Percentiles rank a stretch among this genome's conserved stretches.
phyloP scores from a whole-genome alignment of 2,797 vertebrate genomes.

The Acrossocheilus fasciatus region DNA sequence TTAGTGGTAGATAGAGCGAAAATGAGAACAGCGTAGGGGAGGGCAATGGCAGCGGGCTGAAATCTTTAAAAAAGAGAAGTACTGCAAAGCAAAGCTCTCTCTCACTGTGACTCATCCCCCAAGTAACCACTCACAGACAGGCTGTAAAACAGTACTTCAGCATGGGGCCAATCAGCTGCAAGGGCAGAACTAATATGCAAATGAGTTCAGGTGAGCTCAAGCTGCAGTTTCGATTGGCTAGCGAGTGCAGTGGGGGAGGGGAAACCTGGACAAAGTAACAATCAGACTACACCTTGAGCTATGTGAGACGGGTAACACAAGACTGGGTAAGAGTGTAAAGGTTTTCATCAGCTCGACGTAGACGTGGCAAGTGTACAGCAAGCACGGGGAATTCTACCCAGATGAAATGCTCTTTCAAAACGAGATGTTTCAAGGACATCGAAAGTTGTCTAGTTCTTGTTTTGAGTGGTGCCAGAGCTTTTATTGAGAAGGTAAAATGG shows the following conservation, averaged over 20 bases:
- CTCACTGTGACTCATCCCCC: conserved; percentile 81
- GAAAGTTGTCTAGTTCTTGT: background rate
- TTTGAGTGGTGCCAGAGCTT: background rate
- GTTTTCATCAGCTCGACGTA: conserved; percentile 52
- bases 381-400: conserved; percentile 65
- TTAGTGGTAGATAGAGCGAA: conserved; percentile 66
- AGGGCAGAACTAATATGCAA: conserved; percentile 74
- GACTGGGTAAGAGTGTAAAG: conserved; percentile 66
- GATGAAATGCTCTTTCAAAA: conserved; percentile 53
- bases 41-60: conserved; percentile 75
- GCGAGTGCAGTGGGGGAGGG: conserved; percentile 60
- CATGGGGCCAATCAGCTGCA: conserved; percentile 78
- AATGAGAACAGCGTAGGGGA: conserved; percentile 65
- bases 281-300: conserved; percentile 74
- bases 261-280: conserved; percentile 64
- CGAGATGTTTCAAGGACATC: background rate
- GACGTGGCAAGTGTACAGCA: conserved; percentile 63
- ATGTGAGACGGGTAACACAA: conserved; percentile 69
- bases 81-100: conserved; percentile 80
- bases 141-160: conserved; percentile 69
- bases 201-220: conserved; percentile 82
- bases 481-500: conserved; percentile 57
- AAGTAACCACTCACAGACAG: conserved; percentile 77
- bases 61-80: conserved; percentile 81
- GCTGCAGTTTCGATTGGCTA: conserved; percentile 71